Evolutionary conservation across 2,797 vertebrate species (phyloP).

Genomic region (Danio kyathit): DNA sequence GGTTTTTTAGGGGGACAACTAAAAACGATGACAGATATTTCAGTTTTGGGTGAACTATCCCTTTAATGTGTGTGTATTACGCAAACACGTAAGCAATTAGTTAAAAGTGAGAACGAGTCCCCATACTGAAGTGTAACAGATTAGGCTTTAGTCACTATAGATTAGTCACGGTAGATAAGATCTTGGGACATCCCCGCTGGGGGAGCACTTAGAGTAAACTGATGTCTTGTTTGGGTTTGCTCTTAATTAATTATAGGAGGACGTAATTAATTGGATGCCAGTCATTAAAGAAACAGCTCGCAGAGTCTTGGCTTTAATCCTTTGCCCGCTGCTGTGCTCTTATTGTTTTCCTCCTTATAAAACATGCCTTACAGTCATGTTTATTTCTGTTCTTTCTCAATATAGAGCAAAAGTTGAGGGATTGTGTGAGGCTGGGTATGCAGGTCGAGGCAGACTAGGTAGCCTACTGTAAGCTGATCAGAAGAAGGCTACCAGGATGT

Average conservation of each 20-base stretch:
- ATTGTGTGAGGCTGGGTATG: not conserved
- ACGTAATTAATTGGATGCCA: conserved; percentile 17
- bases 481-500: conserved; percentile 50
- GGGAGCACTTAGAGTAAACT: not conserved
- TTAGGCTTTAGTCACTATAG: not conserved
- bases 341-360: conserved; percentile 5
- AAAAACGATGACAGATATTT: too few species aligned
- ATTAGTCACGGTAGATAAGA: not conserved
- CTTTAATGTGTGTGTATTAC: too few species aligned
- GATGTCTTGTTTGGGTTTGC: not conserved
- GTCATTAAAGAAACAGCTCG: not conserved
- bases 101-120: too few species aligned
- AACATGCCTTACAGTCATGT: conserved; percentile 22
- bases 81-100: too few species aligned
- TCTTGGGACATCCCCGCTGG: not conserved
- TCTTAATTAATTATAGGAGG: not conserved
- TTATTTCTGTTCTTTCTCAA: conserved; percentile 29
- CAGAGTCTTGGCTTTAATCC: not conserved
- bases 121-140: not conserved
- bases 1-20: too few species aligned
- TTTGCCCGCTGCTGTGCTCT: not conserved
- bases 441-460: conserved; percentile 33
- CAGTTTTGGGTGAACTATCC: too few species aligned
- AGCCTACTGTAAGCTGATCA: conserved; percentile 65
- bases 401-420: conserved; percentile 59